phyloP scores from a whole-genome alignment of 2,888 invertebrate species.

The Sinotaia quadrata region DNA sequence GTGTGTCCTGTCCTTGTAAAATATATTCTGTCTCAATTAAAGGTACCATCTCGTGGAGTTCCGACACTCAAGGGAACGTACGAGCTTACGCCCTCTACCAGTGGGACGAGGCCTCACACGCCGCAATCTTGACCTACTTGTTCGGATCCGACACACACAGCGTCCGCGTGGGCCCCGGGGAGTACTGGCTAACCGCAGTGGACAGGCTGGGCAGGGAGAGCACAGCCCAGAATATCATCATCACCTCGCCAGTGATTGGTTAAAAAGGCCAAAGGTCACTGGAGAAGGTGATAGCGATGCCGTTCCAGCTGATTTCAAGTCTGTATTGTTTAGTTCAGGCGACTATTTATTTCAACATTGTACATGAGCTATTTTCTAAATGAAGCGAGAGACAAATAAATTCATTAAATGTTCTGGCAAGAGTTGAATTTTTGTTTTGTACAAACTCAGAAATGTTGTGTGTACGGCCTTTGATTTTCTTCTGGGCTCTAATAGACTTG shows the following conservation, averaged over 20 bases:
- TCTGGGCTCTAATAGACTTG: too few species aligned
- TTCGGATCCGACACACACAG: constrained; percentile 23
- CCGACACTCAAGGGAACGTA: constrained; percentile 33
- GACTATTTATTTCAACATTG: too few species aligned
- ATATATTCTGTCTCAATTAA: too few species aligned
- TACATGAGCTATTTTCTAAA: too few species aligned
- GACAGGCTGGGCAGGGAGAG: constrained; percentile 37
- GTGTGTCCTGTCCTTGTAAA: neutral
- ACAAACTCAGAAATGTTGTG: too few species aligned
- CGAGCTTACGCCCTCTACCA: constrained; percentile 50
- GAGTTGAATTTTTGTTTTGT: too few species aligned
- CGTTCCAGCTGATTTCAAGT: too few species aligned
- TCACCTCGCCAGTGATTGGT: constrained; percentile 8
- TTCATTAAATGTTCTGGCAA: too few species aligned
- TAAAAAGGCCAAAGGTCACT: too few species aligned
- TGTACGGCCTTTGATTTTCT: too few species aligned
- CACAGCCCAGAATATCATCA: constrained; percentile 5
- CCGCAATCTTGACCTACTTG: constrained; percentile 41
- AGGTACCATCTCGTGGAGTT: constrained; percentile 41
- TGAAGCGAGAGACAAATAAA: too few species aligned
- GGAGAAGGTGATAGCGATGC: constrained; percentile 25
- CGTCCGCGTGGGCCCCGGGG: constrained; percentile 11
- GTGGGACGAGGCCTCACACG: constrained; percentile 37
- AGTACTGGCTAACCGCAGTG: constrained; percentile 37
- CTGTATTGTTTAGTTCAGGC: too few species aligned